Conservation (phyloP, 2,888 invertebrate genomes). For the Tetragnatha montana region DNA sequence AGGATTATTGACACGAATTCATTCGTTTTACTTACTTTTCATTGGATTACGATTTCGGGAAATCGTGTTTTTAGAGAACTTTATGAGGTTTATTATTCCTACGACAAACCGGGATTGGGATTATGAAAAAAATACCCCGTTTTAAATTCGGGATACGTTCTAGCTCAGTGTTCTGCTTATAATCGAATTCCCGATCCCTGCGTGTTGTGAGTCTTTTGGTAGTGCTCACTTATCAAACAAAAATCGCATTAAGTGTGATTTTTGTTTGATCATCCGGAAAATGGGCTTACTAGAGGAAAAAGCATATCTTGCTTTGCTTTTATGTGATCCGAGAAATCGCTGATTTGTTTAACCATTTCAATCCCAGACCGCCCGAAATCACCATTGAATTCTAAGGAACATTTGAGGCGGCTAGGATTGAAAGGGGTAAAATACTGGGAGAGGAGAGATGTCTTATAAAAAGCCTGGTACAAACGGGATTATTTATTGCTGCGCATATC, state of each 20-base stretch:
- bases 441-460: too few species aligned
- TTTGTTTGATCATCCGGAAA: neutral
- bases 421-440: too few species aligned
- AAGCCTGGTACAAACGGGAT: too few species aligned
- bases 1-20: conserved; percentile 33
- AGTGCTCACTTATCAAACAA: neutral
- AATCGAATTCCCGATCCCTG: neutral
- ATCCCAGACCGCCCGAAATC: too few species aligned
- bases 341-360: neutral
- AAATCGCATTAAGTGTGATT: neutral
- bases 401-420: too few species aligned
- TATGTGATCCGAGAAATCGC: neutral
- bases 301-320: neutral
- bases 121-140: neutral
- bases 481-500: too few species aligned
- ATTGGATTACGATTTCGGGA: conserved; percentile 16
- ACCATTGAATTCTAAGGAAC: too few species aligned
- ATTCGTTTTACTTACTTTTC: conserved; percentile 24
- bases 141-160: neutral
- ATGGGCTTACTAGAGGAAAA: neutral
- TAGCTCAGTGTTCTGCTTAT: neutral
- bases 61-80: conserved; percentile 3
- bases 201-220: neutral
- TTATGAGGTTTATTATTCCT: neutral
- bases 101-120: neutral